phyloP scores from a whole-genome alignment of 2,797 vertebrate genomes.

The Capromys pilorides region DNA sequence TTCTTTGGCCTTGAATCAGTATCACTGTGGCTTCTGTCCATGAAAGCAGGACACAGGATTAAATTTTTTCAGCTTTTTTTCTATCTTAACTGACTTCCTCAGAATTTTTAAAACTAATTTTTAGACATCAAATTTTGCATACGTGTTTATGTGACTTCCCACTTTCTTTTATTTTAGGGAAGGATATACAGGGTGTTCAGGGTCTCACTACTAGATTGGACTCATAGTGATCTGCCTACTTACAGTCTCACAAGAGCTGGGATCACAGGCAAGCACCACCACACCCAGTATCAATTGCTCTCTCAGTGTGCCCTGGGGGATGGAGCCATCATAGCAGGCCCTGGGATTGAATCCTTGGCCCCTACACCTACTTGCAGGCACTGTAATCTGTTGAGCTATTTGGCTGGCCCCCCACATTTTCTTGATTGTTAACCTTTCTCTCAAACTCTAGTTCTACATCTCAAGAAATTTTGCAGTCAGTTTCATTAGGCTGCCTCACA shows the following conservation, averaged over 20 bases:
- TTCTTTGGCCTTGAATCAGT: not conserved
- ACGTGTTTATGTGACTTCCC: not conserved
- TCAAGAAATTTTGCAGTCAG: not conserved
- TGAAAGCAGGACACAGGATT: not conserved
- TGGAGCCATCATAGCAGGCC: too few relatives aligned
- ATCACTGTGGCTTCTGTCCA: not conserved
- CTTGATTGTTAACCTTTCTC: not conserved
- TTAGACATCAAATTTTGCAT: not conserved
- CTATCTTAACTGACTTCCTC: conserved; percentile 38
- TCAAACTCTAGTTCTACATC: not conserved
- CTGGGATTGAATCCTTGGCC: too few relatives aligned
- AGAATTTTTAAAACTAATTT: conserved; percentile 11
- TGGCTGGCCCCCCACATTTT: not conserved
- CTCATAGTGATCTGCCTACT: too few relatives aligned
- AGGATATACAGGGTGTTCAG: too few relatives aligned
- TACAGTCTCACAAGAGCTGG: too few relatives aligned
- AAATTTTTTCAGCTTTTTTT: not conserved
- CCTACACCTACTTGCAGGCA: too few relatives aligned
- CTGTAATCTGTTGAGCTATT: too few relatives aligned
- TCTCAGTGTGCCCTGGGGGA: too few relatives aligned
- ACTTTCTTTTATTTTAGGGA: not conserved
- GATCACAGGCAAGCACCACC: too few relatives aligned
- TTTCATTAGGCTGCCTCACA: conserved; percentile 17
- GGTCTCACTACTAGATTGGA: too few relatives aligned
- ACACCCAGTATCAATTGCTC: too few relatives aligned